Evolutionary conservation across 2,888 invertebrate genomes (phyloP), one percentile per base, ranked within the genome.

Genomic region (Ochropleura leucogaster): DNA sequence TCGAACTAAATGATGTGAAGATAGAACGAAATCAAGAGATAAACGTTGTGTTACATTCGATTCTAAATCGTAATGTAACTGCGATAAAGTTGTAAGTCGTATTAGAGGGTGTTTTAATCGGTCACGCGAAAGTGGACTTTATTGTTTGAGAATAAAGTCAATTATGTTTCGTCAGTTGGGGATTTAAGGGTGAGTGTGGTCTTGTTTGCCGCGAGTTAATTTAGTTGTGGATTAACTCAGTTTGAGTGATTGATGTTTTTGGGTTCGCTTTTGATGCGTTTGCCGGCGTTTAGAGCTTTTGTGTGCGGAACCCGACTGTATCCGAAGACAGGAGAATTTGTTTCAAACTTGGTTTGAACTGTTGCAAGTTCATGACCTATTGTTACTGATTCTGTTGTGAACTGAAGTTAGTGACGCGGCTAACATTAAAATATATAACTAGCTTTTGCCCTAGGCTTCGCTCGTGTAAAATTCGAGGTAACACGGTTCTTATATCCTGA

Each of bases 181-280:
- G 77, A 72, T 85, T 92, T 93, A 93, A 92, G 93, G 94, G 94
- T 89, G 91, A 88, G 89, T 87, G 89, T 90, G 92, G 81, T 82
- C 79, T 87, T 87, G 87, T 93, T 94, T 94, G 93, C 91, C 88
- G 90, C 90, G 92, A 94, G 95, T 95, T 95, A 96, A 96, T 96
- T 95, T 95, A 94, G 96, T 95, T 95, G 94, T 89, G 94, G 95
- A 95, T 95, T 94, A 95, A 95, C 93, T 94, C 92, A 90, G 93
- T 94, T 93, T 93, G 94, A 94, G 93, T 95, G 95, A 96, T 95
- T 94, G 95, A 95, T 95, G 95, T 94, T 94, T 94, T 93, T 93
- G 93, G 92, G 88, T 80, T 89, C 88, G 88, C 88, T 90, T 89
- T 90, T 90, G 92, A 91, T 90, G 91, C 86, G 89, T 90, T 88